A percentile compares a stretch with the other conserved stretches of the same genome.
phyloP scores from a whole-genome alignment of 35 echinoderm and acorn worm species.

The Chiridota heheva region DNA sequence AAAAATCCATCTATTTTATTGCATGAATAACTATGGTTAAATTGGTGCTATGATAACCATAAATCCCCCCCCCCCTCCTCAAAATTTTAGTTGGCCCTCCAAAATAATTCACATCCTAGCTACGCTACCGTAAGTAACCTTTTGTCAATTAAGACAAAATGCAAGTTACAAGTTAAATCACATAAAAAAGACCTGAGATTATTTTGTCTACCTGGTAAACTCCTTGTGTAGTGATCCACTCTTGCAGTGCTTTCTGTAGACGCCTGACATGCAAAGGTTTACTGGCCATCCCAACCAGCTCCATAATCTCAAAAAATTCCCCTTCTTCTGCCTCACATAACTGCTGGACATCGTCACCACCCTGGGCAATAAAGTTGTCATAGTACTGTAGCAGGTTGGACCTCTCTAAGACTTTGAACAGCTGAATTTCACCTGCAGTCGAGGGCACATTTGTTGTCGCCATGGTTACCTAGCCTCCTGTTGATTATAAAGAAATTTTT shows the following conservation, averaged over 20 bases:
- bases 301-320: constrained; percentile 96
- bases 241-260: constrained; percentile 89
- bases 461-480: no score
- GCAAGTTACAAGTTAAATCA: no score
- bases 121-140: no score
- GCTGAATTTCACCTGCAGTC: constrained; percentile 64
- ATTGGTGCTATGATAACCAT: no score
- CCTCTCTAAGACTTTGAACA: constrained; percentile 76
- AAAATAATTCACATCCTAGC: no score
- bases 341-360: constrained; percentile 94
- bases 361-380: constrained; percentile 88
- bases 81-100: no score
- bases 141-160: no score
- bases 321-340: constrained; percentile 92
- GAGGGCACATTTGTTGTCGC: constrained; percentile 1
- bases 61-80: no score
- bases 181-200: no score
- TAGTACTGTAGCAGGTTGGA: constrained; percentile 91
- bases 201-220: constrained; percentile 75
- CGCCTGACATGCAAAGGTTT: constrained; percentile 92
- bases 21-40: no score
- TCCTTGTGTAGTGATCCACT: constrained; percentile 72
- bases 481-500: no score
- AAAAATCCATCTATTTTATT: no score
- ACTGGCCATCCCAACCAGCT: constrained; percentile 91